These are phyloP conservation scores for Molanna angustata DNA, from an alignment of 2,888 invertebrate genomes.

Conservation along the genomic window DNA sequence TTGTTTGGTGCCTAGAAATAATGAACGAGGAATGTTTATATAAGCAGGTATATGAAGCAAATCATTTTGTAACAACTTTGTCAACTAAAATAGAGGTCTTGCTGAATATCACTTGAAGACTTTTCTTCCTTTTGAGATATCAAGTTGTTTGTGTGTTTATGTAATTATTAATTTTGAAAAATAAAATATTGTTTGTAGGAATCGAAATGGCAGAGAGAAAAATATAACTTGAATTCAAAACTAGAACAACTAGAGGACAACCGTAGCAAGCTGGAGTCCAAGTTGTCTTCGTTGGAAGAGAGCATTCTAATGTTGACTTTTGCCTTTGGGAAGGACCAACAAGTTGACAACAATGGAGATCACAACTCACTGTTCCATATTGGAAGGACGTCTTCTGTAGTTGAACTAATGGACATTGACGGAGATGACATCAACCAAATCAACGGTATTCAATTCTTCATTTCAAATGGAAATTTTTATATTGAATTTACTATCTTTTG, in stretches of 20 bases:
- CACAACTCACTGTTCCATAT: constrained; percentile 12
- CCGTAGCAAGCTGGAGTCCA: constrained; percentile 14
- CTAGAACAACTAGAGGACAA: constrained; percentile 5
- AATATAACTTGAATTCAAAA: constrained; percentile 7
- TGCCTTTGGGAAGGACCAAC: constrained; percentile 20
- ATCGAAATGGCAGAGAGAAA: constrained; percentile 26
- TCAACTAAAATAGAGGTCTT: no score
- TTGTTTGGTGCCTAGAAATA: no score
- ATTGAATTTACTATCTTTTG: no score
- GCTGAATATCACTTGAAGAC: no score
- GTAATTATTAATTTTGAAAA: no score
- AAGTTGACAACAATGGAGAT: background rate
- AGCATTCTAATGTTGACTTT: constrained; percentile 27
- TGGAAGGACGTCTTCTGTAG: constrained; percentile 17
- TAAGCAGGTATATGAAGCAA: no score
- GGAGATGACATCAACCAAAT: constrained; percentile 15
- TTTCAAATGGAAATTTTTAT: no score
- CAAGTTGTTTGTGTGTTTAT: no score
- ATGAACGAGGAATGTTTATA: no score
- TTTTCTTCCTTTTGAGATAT: no score
- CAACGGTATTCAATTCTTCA: constrained; percentile 10
- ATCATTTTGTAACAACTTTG: no score
- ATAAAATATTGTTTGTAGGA: constrained; percentile 21
- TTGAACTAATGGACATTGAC: constrained; percentile 27
- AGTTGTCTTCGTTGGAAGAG: constrained; percentile 24